Conservation (phyloP, 2,888 invertebrate species). For the Polyommatus iphigenia region DNA sequence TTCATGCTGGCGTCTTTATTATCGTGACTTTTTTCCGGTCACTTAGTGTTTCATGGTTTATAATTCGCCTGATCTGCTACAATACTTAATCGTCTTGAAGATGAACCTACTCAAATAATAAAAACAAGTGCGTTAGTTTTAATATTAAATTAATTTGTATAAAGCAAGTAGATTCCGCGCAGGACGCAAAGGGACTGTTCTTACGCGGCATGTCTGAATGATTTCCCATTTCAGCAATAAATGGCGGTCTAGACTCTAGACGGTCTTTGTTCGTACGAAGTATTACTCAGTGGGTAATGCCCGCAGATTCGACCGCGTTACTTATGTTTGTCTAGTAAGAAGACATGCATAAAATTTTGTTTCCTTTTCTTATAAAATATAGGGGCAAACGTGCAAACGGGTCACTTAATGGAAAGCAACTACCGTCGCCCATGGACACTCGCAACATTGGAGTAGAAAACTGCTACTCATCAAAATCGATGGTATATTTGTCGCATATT, state of each 20-base stretch:
- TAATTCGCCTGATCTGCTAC: neutral
- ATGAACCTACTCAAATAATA: neutral
- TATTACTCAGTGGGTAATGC: constrained; percentile 14
- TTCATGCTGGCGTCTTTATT: neutral
- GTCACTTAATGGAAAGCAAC: neutral
- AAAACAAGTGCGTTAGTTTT: no score
- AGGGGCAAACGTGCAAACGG: no score
- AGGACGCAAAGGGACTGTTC: neutral
- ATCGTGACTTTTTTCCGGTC: neutral
- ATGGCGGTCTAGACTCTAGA: constrained; percentile 14
- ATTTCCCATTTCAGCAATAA: constrained; percentile 29
- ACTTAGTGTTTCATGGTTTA: no score
- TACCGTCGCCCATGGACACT: no score
- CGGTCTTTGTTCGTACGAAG: constrained; percentile 20
- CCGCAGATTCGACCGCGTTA: constrained; percentile 10
- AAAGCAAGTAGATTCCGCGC: neutral
- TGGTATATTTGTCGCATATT: neutral
- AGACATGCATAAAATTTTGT: neutral
- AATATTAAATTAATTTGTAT: neutral
- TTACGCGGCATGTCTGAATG: constrained; percentile 15
- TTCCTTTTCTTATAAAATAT: neutral
- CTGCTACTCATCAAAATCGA: no score
- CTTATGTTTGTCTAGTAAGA: neutral
- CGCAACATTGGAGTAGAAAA: no score
- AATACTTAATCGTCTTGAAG: neutral